A percentile compares a stretch with the other conserved stretches of the same genome.
phyloP scores from a whole-genome alignment of 1,140 invertebrate species.

The Drosophila biarmipes region DNA sequence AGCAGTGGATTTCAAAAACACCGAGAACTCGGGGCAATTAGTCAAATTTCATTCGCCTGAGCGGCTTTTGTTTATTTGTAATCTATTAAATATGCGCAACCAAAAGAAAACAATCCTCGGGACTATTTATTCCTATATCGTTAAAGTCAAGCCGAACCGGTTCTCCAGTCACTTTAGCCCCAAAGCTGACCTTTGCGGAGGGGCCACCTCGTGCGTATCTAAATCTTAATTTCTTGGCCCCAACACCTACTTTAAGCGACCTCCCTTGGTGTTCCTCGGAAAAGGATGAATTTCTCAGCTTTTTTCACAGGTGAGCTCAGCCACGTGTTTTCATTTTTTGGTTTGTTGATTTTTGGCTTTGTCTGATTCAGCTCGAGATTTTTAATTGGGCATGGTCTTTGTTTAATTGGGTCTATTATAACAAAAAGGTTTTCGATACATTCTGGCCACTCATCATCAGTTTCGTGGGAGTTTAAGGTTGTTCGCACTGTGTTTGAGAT shows the following conservation, averaged over 20 bases:
- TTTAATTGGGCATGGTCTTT: conserved; percentile 45
- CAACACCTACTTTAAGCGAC: not conserved
- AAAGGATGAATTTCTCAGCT: conserved; percentile 29
- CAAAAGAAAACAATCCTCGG: not conserved
- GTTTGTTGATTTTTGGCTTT: conserved; percentile 1
- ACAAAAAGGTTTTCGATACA: conserved; percentile 51
- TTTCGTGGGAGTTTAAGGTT: not conserved
- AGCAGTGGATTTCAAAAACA: conserved; percentile 1
- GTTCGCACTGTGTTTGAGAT: not conserved
- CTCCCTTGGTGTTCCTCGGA: not conserved
- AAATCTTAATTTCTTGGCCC: conserved; percentile 49
- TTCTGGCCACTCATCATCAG: conserved; percentile 52
- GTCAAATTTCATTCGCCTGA: conserved; percentile 50
- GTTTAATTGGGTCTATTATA: conserved; percentile 14
- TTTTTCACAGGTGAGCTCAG: no score
- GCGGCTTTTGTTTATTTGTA: conserved; percentile 23
- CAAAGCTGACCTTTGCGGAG: conserved; percentile 22
- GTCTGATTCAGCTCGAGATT: conserved; percentile 49
- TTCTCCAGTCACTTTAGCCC: not conserved
- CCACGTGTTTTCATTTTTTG: no score
- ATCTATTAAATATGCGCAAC: conserved; percentile 6
- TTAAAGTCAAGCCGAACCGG: not conserved
- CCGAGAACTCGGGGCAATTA: conserved; percentile 48
- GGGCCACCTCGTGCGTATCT: conserved; percentile 43
- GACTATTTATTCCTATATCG: not conserved